A percentile compares a stretch with the other conserved stretches of the same genome.
These are phyloP conservation scores for Arvicanthis niloticus DNA, from an alignment of 2,113 vertebrate genomes.

Conservation along the genomic window DNA sequence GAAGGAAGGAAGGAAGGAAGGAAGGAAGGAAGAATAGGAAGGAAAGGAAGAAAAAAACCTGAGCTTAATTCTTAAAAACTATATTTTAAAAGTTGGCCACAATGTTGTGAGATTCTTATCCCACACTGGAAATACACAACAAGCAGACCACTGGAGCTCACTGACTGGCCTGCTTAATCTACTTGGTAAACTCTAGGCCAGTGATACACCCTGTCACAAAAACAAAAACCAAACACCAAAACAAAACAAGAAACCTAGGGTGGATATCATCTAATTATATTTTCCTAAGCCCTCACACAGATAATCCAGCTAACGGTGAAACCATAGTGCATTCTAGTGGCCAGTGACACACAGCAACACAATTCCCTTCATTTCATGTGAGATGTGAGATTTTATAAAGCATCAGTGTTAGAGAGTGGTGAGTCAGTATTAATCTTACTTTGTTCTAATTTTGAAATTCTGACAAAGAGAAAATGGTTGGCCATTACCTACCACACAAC, in stretches of 20 bases:
- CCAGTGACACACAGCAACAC: not conserved
- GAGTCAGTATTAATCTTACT: not conserved
- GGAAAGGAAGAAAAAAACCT: too few species aligned
- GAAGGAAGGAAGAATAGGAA: rapidly evolving
- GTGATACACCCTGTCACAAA: not conserved
- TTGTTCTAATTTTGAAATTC: not conserved
- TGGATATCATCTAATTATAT: not conserved
- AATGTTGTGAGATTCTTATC: not conserved
- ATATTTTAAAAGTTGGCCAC: not conserved
- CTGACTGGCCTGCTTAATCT: not conserved
- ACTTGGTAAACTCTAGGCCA: not conserved
- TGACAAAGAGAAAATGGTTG: not conserved
- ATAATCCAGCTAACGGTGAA: not conserved
- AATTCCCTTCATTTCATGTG: not conserved
- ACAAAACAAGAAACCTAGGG: not conserved
- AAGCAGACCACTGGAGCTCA: not conserved
- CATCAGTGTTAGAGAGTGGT: too few species aligned
- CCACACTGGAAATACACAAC: not conserved
- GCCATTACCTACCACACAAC: too few species aligned
- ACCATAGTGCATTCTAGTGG: not conserved
- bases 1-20: not conserved
- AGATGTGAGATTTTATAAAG: not conserved
- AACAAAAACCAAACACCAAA: not conserved
- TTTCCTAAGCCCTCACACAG: not conserved
- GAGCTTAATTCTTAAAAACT: too few species aligned